phyloP scores from a whole-genome alignment of 1,140 invertebrate species.

The Heliothis subflexa region DNA sequence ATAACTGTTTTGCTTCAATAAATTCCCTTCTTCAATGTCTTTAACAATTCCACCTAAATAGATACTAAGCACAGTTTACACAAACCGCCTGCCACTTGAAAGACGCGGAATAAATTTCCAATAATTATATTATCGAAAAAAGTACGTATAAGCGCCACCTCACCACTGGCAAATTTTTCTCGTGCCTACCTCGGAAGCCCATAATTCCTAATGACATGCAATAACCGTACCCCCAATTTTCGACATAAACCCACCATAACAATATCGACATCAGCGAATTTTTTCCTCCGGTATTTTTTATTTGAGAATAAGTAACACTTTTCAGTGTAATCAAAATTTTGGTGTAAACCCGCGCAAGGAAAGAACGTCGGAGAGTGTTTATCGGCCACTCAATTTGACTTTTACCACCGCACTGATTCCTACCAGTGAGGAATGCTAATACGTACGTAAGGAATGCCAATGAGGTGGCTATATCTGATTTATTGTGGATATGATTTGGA shows the following conservation, averaged over 20 bases:
- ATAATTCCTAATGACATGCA: constrained; percentile 87
- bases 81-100: constrained; percentile 59
- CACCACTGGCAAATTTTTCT: constrained; percentile 76
- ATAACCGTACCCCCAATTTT: constrained; percentile 86
- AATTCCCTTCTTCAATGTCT: not conserved
- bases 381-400: constrained; percentile 85
- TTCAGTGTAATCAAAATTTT: constrained; percentile 84
- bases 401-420: constrained; percentile 73
- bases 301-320: constrained; percentile 85
- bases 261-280: constrained; percentile 86
- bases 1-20: not conserved
- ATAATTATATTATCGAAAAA: constrained; percentile 84
- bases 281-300: constrained; percentile 82
- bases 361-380: constrained; percentile 67
- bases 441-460: constrained; percentile 64
- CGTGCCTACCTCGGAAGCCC: constrained; percentile 77
- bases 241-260: constrained; percentile 85
- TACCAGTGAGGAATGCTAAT: constrained; percentile 71
- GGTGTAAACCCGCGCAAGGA: constrained; percentile 51
- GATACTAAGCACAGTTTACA: constrained; percentile 47
- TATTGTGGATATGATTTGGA: constrained; percentile 52
- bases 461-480: constrained; percentile 55
- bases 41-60: not conserved
- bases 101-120: constrained; percentile 81
- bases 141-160: constrained; percentile 67